Evolutionary conservation across 2,888 invertebrate species (phyloP).

Genomic region (Hirtodrosophila duncani): DNA sequence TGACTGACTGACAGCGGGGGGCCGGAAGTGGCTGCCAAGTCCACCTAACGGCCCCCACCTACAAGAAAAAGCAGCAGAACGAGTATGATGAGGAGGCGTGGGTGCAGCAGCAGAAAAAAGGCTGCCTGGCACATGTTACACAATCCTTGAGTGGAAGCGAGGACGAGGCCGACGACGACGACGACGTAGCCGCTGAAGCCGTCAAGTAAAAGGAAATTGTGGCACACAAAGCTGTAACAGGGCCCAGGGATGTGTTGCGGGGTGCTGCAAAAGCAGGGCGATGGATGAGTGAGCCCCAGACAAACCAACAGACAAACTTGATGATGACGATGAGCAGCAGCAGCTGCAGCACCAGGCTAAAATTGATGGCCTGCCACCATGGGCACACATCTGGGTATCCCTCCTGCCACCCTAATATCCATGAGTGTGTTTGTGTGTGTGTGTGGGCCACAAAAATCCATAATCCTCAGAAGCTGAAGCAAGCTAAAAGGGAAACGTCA

Average conservation of each 20-base stretch:
- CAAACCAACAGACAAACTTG: slow-evolving; percentile 66
- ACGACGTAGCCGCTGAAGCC: slow-evolving; percentile 59
- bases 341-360: slow-evolving; percentile 32
- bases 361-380: slow-evolving; percentile 61
- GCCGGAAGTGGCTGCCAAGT: slow-evolving; percentile 61
- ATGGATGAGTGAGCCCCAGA: slow-evolving; percentile 31
- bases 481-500: slow-evolving; percentile 58
- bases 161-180: slow-evolving; percentile 31
- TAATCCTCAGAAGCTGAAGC: slow-evolving; percentile 52
- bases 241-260: not conserved
- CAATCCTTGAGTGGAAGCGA: slow-evolving; percentile 56
- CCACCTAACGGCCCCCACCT: slow-evolving; percentile 26
- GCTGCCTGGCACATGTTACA: slow-evolving; percentile 61
- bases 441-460: slow-evolving; percentile 59
- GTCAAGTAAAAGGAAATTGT: slow-evolving; percentile 72
- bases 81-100: not conserved
- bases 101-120: slow-evolving; percentile 13
- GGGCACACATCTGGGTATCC: slow-evolving; percentile 26
- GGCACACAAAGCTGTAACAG: slow-evolving; percentile 32
- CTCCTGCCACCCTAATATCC: slow-evolving; percentile 3
- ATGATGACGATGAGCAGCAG: slow-evolving; percentile 39
- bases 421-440: slow-evolving; percentile 15
- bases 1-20: slow-evolving; percentile 55
- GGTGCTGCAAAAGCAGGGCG: not conserved
- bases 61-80: slow-evolving; percentile 2